A percentile compares a stretch with the other conserved stretches of the same genome.
phyloP scores from a whole-genome alignment of 2,797 vertebrate species.

The Acrossocheilus wenchowensis region DNA sequence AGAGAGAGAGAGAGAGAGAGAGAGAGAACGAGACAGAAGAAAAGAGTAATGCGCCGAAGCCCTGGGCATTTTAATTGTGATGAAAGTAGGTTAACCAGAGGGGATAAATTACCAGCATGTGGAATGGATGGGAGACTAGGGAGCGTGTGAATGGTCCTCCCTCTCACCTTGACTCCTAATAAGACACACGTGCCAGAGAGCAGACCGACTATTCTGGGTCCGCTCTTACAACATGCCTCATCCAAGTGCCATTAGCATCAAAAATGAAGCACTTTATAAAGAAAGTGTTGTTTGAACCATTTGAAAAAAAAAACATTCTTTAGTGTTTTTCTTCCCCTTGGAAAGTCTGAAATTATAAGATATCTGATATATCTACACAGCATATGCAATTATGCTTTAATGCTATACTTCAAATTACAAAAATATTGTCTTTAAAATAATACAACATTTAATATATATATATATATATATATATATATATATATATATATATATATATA shows the following conservation, averaged over 20 bases:
- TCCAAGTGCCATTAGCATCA: neutral
- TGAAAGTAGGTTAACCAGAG: constrained; percentile 67
- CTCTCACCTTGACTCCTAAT: constrained; percentile 52
- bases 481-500: too few species aligned
- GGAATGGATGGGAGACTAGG: constrained; percentile 50
- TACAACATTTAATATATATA: too few species aligned
- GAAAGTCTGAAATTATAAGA: neutral
- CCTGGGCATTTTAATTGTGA: constrained; percentile 57
- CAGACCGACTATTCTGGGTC: neutral
- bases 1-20: neutral
- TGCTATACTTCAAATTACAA: neutral
- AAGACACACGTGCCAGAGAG: constrained; percentile 11
- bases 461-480: too few species aligned
- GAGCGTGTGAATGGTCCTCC: constrained; percentile 27
- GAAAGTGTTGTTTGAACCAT: neutral
- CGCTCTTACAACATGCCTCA: neutral
- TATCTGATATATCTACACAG: neutral
- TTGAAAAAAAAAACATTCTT: neutral
- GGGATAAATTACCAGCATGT: constrained; percentile 59
- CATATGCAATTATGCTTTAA: neutral
- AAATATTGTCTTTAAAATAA: too few species aligned
- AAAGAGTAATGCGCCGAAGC: constrained; percentile 34
- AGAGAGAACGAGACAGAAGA: neutral
- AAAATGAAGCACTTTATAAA: neutral
- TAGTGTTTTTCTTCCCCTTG: neutral